phyloP scores from a whole-genome alignment of 1,140 invertebrate species.

The Bombus superbus region DNA sequence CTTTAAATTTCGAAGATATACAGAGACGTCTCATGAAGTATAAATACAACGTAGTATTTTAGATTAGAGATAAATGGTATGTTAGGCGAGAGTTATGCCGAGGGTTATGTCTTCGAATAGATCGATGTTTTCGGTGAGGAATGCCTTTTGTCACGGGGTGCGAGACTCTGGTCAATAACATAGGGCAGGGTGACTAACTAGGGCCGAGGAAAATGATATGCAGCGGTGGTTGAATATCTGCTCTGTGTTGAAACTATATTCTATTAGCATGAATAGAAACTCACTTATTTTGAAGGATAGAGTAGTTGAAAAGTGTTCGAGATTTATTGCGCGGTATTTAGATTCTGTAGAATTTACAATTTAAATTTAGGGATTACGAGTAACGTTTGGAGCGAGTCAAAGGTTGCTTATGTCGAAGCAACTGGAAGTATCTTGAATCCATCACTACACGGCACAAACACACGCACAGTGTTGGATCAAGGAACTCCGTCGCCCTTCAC shows the following conservation, averaged over 20 bases:
- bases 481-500: slow-evolving; percentile 60
- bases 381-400: not conserved
- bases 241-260: too few species aligned
- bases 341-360: not conserved
- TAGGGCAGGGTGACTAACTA: slow-evolving; percentile 20
- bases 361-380: not conserved
- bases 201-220: slow-evolving; percentile 4
- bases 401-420: not conserved
- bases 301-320: not conserved
- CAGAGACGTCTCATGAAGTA: not conserved
- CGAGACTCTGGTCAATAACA: not conserved
- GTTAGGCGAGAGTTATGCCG: not conserved
- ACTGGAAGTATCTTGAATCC: slow-evolving; percentile 6
- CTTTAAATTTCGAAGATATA: not conserved
- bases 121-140: not conserved
- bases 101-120: not conserved
- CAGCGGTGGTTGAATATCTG: not conserved
- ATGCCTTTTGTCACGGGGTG: not conserved
- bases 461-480: slow-evolving; percentile 57
- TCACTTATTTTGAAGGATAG: not conserved
- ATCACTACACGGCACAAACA: slow-evolving; percentile 25
- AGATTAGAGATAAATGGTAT: not conserved
- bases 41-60: not conserved
- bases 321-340: not conserved
- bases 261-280: not conserved